phyloP scores from a whole-genome alignment of 2,113 vertebrate genomes.

The Columba janthina region DNA sequence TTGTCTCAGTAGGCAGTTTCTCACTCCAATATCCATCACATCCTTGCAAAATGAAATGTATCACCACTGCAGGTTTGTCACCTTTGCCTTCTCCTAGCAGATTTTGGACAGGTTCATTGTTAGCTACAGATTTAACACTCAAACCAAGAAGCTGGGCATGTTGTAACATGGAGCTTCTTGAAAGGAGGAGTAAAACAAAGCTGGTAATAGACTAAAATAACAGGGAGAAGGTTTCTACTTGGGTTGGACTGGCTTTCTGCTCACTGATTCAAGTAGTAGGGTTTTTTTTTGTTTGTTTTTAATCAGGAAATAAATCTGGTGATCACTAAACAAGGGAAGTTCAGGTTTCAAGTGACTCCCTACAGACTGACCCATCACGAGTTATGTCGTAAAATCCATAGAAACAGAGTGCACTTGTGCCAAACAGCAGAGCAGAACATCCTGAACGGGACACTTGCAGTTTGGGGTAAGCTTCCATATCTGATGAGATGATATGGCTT shows the following conservation, averaged over 20 bases:
- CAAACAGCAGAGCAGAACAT: background rate
- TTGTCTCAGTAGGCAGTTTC: background rate
- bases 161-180: background rate
- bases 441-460: background rate
- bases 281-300: background rate
- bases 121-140: background rate
- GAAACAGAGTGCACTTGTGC: background rate
- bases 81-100: background rate
- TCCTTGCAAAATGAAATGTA: background rate
- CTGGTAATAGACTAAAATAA: background rate
- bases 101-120: background rate
- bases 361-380: background rate
- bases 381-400: background rate
- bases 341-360: background rate
- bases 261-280: background rate
- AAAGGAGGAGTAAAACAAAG: background rate
- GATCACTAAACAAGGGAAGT: background rate
- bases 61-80: background rate
- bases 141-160: background rate
- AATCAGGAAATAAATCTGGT: background rate
- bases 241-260: background rate
- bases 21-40: background rate
- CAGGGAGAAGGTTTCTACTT: background rate
- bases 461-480: background rate
- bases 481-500: background rate